Conservation (phyloP, 2,888 invertebrate species). For the Ochropleura plecta region DNA sequence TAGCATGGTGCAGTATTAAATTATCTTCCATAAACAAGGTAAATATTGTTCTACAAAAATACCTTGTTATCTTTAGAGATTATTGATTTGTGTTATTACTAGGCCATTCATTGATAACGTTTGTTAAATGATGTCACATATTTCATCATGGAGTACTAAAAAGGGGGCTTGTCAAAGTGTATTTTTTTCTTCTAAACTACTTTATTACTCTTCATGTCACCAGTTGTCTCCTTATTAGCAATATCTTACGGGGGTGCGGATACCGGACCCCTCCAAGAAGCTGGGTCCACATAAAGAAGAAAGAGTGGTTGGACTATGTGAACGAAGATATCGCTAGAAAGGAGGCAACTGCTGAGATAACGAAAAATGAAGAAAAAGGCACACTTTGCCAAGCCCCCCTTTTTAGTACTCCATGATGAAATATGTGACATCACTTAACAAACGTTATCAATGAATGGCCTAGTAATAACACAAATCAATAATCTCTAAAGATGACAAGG, state of each 20-base stretch:
- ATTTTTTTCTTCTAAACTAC: too few relatives aligned
- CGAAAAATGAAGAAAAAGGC: too few relatives aligned
- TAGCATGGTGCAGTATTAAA: background rate
- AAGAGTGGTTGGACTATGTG: too few relatives aligned
- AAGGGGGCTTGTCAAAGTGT: background rate
- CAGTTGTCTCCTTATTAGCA: too few relatives aligned
- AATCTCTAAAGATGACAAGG: constrained; percentile 15
- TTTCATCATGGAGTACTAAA: background rate
- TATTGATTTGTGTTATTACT: background rate
- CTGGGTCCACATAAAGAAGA: too few relatives aligned
- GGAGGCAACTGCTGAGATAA: too few relatives aligned
- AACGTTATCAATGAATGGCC: background rate
- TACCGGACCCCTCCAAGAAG: too few relatives aligned
- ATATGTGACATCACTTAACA: constrained; percentile 1
- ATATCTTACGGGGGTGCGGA: too few relatives aligned
- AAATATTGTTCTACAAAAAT: constrained; percentile 2
- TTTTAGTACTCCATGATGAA: background rate
- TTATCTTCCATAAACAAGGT: background rate
- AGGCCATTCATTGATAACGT: background rate
- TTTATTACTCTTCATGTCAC: too few relatives aligned
- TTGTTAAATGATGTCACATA: constrained; percentile 1
- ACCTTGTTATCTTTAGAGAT: constrained; percentile 3
- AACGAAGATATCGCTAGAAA: too few relatives aligned
- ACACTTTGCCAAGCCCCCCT: constrained; percentile 3
- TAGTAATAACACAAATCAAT: background rate